A percentile compares a stretch with the other conserved stretches of the same genome.
phyloP scores from a whole-genome alignment of 2,888 invertebrate species.

The Seladonia tumulorum region DNA sequence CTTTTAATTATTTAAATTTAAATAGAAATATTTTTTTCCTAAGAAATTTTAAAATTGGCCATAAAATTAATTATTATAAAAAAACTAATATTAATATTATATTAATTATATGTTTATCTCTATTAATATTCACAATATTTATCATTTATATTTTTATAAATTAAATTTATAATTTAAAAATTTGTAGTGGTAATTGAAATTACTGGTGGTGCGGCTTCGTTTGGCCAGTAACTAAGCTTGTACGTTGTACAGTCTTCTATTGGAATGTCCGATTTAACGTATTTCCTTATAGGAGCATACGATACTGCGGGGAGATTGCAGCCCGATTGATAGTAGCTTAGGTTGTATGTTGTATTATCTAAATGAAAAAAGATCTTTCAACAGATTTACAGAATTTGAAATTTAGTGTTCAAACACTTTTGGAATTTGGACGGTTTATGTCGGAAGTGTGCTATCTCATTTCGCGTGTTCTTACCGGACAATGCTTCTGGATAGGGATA shows the following conservation, averaged over 20 bases:
- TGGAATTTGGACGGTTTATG: too few relatives aligned
- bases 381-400: neutral
- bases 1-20: too few relatives aligned
- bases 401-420: too few relatives aligned
- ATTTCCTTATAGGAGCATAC: constrained; percentile 85
- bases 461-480: constrained; percentile 69
- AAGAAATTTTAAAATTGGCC: too few relatives aligned
- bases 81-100: too few relatives aligned
- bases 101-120: too few relatives aligned
- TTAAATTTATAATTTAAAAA: too few relatives aligned
- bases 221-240: constrained; percentile 86
- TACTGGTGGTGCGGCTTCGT: constrained; percentile 69
- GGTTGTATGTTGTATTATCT: constrained; percentile 88
- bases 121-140: too few relatives aligned
- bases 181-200: neutral
- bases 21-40: too few relatives aligned
- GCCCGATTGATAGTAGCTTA: constrained; percentile 87
- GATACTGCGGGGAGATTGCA: constrained; percentile 83
- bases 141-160: too few relatives aligned
- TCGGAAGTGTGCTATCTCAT: too few relatives aligned
- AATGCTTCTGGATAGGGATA: constrained; percentile 72
- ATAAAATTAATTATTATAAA: too few relatives aligned
- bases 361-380: constrained; percentile 33
- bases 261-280: constrained; percentile 85
- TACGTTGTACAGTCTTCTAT: constrained; percentile 86